Conservation (phyloP, 2,888 invertebrate species). For the Gymnosoma rotundatum region DNA sequence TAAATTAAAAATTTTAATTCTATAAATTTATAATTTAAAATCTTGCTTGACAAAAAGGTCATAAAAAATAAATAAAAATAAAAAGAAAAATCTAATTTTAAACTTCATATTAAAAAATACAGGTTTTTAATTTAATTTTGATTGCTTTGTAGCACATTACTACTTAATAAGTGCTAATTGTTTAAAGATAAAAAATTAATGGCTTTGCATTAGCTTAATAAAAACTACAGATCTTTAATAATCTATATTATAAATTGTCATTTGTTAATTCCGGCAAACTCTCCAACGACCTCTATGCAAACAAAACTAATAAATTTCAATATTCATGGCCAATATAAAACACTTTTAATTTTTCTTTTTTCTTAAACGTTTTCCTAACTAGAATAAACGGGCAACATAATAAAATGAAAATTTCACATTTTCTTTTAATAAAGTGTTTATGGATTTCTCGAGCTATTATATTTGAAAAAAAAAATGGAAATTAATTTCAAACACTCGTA, state of each 20-base stretch:
- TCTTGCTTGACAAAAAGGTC: too few relatives aligned
- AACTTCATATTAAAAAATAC: too few relatives aligned
- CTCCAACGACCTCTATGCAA: background rate
- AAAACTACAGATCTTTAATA: too few relatives aligned
- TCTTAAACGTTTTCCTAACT: conserved; percentile 52
- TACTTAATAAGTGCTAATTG: too few relatives aligned
- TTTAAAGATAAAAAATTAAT: too few relatives aligned
- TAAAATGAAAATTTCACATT: conserved; percentile 64
- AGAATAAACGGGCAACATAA: conserved; percentile 36
- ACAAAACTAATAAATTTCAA: conserved; percentile 64
- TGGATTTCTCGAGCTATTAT: conserved; percentile 67
- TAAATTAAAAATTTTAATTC: too few relatives aligned
- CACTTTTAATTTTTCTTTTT: conserved; percentile 44
- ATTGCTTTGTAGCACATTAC: too few relatives aligned
- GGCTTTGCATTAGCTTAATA: too few relatives aligned
- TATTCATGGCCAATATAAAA: conserved; percentile 30
- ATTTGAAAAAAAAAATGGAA: conserved; percentile 61
- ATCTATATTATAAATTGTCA: background rate
- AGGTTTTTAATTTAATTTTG: too few relatives aligned
- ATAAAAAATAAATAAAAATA: too few relatives aligned
- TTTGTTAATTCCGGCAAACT: background rate
- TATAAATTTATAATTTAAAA: too few relatives aligned
- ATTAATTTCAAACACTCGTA: conserved; percentile 61
- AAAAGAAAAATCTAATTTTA: background rate
- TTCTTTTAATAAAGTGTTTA: conserved; percentile 69